These are phyloP conservation scores for Taeniopygia guttata DNA, from an alignment of 2,797 vertebrate species.

Conservation along the genomic window DNA sequence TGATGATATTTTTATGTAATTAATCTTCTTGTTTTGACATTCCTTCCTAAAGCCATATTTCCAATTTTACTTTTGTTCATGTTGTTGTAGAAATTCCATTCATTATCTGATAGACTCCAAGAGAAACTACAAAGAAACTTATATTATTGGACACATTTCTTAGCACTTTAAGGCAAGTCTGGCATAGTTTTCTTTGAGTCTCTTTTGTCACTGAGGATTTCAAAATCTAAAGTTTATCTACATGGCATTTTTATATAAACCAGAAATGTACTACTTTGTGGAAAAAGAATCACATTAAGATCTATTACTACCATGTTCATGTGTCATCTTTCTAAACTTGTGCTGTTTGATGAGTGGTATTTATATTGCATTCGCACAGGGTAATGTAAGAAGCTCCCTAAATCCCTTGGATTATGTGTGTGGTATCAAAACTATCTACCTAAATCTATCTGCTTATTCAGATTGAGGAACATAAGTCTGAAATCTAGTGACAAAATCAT, in stretches of 20 bases:
- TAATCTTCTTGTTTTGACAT: not conserved
- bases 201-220: not conserved
- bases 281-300: not conserved
- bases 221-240: not conserved
- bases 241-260: not conserved
- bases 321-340: not conserved
- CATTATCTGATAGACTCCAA: not conserved
- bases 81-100: not conserved
- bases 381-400: not conserved
- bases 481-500: not conserved
- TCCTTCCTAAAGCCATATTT: not conserved
- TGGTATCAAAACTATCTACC: not conserved
- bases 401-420: not conserved
- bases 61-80: not conserved
- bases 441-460: constrained; percentile 17
- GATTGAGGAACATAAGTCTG: not conserved
- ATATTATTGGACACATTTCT: not conserved
- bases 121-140: not conserved
- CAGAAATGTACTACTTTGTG: not conserved
- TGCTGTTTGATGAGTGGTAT: not conserved
- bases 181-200: not conserved
- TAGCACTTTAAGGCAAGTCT: not conserved
- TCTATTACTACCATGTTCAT: not conserved
- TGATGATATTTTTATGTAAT: not conserved
- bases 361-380: not conserved